phyloP scores from a whole-genome alignment of 2,797 vertebrate species.

The Schizothorax lantsangensis region DNA sequence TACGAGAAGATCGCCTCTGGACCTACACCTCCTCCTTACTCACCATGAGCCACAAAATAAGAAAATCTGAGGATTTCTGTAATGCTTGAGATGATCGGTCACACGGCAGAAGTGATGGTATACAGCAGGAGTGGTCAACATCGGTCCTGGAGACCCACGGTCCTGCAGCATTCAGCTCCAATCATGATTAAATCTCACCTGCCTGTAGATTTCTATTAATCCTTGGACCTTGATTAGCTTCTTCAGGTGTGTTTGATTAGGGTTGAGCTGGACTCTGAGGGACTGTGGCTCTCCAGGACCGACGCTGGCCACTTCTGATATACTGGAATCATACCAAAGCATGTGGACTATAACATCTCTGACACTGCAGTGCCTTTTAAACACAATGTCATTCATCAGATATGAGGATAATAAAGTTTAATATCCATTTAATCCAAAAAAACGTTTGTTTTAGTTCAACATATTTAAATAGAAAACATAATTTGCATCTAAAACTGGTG shows the following conservation, averaged over 20 bases:
- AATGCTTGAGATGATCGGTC: neutral
- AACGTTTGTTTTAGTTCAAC: neutral
- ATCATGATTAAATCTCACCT: neutral
- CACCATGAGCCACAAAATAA: conserved; percentile 75
- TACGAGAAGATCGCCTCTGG: conserved; percentile 88
- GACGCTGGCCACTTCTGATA: no score
- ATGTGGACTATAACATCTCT: neutral
- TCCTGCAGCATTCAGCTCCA: neutral
- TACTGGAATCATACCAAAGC: no score
- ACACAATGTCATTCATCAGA: neutral
- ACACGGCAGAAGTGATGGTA: neutral
- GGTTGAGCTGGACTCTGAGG: neutral
- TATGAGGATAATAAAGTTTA: neutral
- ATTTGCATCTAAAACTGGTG: neutral
- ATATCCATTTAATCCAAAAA: neutral
- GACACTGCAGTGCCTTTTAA: neutral
- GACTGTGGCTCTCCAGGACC: no score
- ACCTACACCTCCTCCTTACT: conserved; percentile 87
- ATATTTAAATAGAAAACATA: neutral
- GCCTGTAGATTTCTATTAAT: neutral
- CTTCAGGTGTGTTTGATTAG: neutral
- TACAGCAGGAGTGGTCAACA: no score
- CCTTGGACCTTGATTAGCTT: neutral
- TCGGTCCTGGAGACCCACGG: no score
- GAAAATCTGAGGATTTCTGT: neutral